Evolutionary conservation across 1,140 invertebrate species (phyloP), one percentile per base, ranked within the genome.

Genomic region (Leptinotarsa texana): DNA sequence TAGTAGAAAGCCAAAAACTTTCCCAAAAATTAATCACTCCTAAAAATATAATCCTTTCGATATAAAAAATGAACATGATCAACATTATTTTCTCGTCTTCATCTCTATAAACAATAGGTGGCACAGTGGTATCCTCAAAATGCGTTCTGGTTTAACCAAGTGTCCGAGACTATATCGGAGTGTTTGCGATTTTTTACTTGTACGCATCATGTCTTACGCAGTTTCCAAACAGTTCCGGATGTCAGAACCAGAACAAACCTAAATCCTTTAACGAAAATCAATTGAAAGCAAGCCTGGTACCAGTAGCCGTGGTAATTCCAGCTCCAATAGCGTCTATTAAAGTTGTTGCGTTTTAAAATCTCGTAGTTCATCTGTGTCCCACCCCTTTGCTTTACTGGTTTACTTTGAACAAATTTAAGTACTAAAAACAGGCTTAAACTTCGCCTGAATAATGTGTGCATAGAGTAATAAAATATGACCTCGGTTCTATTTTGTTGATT

Each of bases 211-310:
- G 21, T 21, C 21, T 21, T 21, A 21, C 21, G 21, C 21, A 21
- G 21, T 21, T 21, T 21, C 21, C 21, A 21, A 21, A 21, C 21
- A 21, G 21, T 21, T 21, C 21, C 21, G 21, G 21, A 21, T 21
- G 21, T 21, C 1, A 1, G 21, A 21, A 21, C 21, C 21, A 21
- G 3, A 24, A 24, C 24, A 24, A 24, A 89, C 94, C 89, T 93
- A 94, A 95, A 95, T 90, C 89, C 90, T 91, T 93, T 92, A 92
- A 92, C 91, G 91, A 94, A 92, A 90, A 94, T 88, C 89, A 86
- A 92, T 93, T 94, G 92, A 94, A 93, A 93, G 93, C 92, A 95
- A 95, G 93, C 94, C 93, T 93, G 92, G 91, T 93, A 91, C 92
- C 92, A 93, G 92, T 92, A 92, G 91, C 91, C 90, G 93, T 93